Base-by-base conservation (phyloP, 2,113 vertebrate species). In the Pachycephala philippinensis region DNA sequence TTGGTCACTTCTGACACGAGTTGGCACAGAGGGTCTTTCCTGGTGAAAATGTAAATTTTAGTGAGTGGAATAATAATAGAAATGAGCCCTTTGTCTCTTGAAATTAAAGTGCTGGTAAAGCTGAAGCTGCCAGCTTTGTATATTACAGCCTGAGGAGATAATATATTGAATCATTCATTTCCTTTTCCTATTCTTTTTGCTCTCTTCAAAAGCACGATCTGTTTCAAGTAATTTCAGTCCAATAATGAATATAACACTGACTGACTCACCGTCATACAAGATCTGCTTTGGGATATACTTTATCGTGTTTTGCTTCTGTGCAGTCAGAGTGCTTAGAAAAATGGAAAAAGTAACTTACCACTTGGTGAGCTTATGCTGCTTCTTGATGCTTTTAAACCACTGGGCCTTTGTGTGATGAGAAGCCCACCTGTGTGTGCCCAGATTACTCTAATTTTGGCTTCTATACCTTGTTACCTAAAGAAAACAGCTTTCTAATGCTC, bases 91-190 rank as follows among this genome's bases (percentile, higher is more conserved):
- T 97, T 96, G 95, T 97, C 96, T 97, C 96, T 96, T 89, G 89
- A 97, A 97, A 97, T 97, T 96, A 96, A 97, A 97, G 95, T 81
- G 85, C 96, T 97, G 95, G 91, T 97, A 96, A 97, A 97, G 93
- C 88, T 95, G 83, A 96, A 93, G 90, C 96, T 95, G 74, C 92
- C 82, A 92, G 94, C 80, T 96, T 95, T 89, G 88, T 97, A 78
- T 97, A 94, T 97, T 97, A 84, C 92, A 97, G 94, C 95, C 95
- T 76, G 80, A 97, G 86, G 96, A 95, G 93, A 96, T 97, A 97
- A 96, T 95, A 97, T 84, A 96, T 88, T 96, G 95, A 97, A 97
- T 97, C 96, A 96, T 97, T 97, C 90, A 93, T 97, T 97, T 97
- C 95, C 92, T 97, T 93, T 94, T 83, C 69, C 72, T 96, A 83